Evolutionary conservation across 2,797 vertebrate genomes (phyloP), one percentile per base, ranked within the genome.

Genomic region (Sebastes elongatus): DNA sequence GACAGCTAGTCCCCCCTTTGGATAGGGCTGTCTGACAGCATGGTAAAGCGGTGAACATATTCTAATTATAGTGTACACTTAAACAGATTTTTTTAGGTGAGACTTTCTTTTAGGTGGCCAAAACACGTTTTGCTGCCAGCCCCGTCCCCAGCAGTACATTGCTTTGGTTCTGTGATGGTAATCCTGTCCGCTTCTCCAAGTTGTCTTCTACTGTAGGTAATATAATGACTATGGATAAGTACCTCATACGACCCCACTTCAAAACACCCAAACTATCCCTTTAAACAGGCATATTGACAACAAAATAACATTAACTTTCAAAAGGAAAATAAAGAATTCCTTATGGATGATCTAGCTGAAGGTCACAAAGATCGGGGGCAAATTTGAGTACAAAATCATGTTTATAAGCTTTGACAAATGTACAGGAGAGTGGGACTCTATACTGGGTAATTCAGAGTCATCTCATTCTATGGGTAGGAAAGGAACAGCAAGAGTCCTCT

Each of bases 361-460:
- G 75, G 84, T 89, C 73, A 81, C 67, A 88, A 71, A 85, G 79
- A 68, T 79, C 38, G 16, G 53, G 52, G 28, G 27, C 3, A 67
- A 76, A 76, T 73, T 78, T 3, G 1, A 74, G 78, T 75, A 78
- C 56, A 91, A 90, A 87, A 80, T 78, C 42, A 57, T 73, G n/a
- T 42, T 69, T 76, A 33, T 66, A 16, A 76, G 76, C 72, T 81
- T 75, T 88, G 70, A 89, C 69, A 90, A 90, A 10, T 63, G 67
- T 78, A 76, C 76, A 84, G 61, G 61, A 76, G 67, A 79, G 76
- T 80, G 69, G 49, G 86, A 77, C 74, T 73, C 78, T 70, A 67
- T 70, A 67, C 42, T 69, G 38, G 72, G 74, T 33, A 65, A 83
- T 73, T 84, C 63, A 71, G 30, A 84, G 65, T 78, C 56, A 84